Percentiles rank a stretch among this genome's conserved stretches.
phyloP scores from a whole-genome alignment of 2,113 vertebrate species.

The Callocephalon fimbriatum region DNA sequence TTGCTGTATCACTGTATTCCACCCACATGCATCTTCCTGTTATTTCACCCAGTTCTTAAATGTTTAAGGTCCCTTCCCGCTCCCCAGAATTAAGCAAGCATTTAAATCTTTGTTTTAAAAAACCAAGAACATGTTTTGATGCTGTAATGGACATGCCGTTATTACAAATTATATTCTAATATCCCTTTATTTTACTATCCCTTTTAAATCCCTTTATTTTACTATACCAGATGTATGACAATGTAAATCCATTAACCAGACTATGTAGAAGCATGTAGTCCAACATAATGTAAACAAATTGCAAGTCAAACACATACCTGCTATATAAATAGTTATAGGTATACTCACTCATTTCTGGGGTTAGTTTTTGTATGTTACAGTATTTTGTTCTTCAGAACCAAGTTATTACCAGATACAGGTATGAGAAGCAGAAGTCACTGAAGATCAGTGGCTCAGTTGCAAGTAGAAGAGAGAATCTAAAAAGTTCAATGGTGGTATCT shows the following conservation, averaged over 20 bases:
- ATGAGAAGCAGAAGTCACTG: neutral
- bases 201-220: neutral
- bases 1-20: neutral
- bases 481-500: neutral
- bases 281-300: neutral
- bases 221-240: neutral
- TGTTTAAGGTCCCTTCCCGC: neutral
- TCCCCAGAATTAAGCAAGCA: neutral
- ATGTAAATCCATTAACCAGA: neutral
- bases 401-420: neutral
- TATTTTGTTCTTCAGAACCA: neutral
- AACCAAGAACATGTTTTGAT: fast-evolving
- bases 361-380: neutral
- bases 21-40: neutral
- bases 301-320: neutral
- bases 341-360: neutral
- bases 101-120: neutral
- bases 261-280: neutral
- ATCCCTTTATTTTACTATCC: neutral
- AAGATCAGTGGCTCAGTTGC: neutral
- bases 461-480: neutral
- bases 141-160: neutral
- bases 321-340: neutral
- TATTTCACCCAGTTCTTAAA: neutral
- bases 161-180: neutral